Evolutionary conservation across 2,888 invertebrate species (phyloP).

Genomic region (Acleris literana): DNA sequence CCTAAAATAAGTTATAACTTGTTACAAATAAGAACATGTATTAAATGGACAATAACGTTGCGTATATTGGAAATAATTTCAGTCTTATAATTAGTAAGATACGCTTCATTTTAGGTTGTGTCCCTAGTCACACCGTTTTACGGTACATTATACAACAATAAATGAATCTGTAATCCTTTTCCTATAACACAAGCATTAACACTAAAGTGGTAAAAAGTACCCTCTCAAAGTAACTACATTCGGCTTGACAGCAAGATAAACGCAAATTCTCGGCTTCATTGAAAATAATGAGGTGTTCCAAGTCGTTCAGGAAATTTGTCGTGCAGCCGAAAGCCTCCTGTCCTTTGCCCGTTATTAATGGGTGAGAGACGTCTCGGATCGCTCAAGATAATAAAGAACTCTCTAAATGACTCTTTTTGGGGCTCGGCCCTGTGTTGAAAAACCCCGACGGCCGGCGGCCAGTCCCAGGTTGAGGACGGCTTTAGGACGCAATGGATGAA

Average conservation of each 20-base stretch:
- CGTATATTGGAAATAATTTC: no score
- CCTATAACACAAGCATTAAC: background rate
- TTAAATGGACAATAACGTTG: no score
- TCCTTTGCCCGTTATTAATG: slow-evolving; percentile 61
- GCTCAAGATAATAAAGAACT: slow-evolving; percentile 59
- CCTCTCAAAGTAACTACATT: slow-evolving; percentile 27
- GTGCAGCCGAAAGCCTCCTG: slow-evolving; percentile 53
- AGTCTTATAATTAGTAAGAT: no score
- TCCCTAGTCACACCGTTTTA: no score
- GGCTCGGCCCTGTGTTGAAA: slow-evolving; percentile 48
- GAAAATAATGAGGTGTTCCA: slow-evolving; percentile 64
- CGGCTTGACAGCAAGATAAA: slow-evolving; percentile 48
- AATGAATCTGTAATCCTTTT: no score
- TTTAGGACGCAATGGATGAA: background rate
- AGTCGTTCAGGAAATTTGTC: slow-evolving; percentile 54
- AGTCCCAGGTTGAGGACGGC: slow-evolving; percentile 38
- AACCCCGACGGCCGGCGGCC: slow-evolving; percentile 23
- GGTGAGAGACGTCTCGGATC: slow-evolving; percentile 48
- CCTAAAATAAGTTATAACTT: no score
- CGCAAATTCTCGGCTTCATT: slow-evolving; percentile 54
- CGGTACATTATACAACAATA: no score
- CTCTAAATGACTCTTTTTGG: slow-evolving; percentile 57
- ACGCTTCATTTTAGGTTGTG: no score
- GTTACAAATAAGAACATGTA: no score
- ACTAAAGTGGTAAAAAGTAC: slow-evolving; percentile 24